Conservation (phyloP, 1,140 invertebrate species). For the Condylostylus longicornis region DNA sequence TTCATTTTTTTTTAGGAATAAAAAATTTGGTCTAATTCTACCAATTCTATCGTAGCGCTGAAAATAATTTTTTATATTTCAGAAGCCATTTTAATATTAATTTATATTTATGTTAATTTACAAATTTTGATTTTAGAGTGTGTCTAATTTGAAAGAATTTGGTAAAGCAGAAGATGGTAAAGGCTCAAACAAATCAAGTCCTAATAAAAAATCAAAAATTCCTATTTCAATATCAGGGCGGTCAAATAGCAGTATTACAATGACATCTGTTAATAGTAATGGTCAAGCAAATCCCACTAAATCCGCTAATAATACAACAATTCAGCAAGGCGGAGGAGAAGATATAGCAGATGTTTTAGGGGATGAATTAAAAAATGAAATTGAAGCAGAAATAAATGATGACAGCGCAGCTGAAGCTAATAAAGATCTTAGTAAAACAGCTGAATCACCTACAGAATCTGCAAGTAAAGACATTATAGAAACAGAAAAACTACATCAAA, state of each 20-base stretch:
- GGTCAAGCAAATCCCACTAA: constrained; percentile 1
- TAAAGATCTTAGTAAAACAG: constrained; percentile 2
- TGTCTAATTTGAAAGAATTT: too few relatives aligned
- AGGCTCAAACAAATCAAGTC: constrained; percentile 17
- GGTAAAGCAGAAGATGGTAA: constrained; percentile 7
- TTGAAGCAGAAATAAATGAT: constrained; percentile 26
- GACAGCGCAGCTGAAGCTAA: constrained; percentile 9
- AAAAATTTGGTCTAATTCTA: too few relatives aligned
- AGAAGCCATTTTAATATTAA: too few relatives aligned
- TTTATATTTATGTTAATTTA: too few relatives aligned
- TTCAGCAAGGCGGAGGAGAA: constrained; percentile 27
- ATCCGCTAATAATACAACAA: constrained; percentile 13
- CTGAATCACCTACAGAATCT: not conserved
- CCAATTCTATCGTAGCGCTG: too few relatives aligned
- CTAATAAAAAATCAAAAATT: constrained; percentile 29
- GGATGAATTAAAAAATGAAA: constrained; percentile 23
- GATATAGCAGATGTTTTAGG: constrained; percentile 23
- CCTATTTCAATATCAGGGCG: constrained; percentile 25
- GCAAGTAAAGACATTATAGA: not conserved
- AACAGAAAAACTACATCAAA: constrained; percentile 13
- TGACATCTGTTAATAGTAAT: constrained; percentile 22
- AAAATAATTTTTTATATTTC: too few relatives aligned
- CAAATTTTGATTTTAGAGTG: too few relatives aligned
- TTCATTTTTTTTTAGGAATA: too few relatives aligned
- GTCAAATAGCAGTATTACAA: constrained; percentile 14